Evolutionary conservation across 2,113 vertebrate species (phyloP).

Genomic region (Hydropotes inermis): DNA sequence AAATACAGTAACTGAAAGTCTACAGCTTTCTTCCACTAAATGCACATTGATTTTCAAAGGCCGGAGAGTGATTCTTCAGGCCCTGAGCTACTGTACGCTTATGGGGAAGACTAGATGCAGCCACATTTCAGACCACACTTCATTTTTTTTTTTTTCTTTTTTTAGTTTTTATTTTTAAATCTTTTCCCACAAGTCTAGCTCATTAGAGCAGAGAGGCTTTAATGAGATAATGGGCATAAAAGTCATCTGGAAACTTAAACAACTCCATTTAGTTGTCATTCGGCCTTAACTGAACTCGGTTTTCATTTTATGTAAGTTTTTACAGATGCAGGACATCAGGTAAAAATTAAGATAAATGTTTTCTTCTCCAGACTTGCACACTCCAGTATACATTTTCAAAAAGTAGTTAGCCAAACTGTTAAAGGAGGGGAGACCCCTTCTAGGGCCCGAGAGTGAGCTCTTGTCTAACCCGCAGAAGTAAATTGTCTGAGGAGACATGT

Average conservation of each 20-base stretch:
- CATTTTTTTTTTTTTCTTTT: too few species aligned
- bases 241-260: neutral
- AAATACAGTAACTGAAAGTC: slow-evolving; percentile 43
- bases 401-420: neutral
- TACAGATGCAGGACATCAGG: neutral
- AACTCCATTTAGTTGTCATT: neutral
- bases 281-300: neutral
- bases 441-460: neutral
- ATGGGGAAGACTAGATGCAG: neutral
- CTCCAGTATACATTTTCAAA: neutral
- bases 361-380: neutral
- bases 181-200: neutral
- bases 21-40: slow-evolving; percentile 46
- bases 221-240: neutral
- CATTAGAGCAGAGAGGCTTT: neutral
- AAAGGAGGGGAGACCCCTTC: neutral
- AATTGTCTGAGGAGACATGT: neutral
- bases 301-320: neutral
- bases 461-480: neutral
- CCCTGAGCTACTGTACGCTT: neutral
- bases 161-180: slow-evolving; percentile 5
- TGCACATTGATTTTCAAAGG: slow-evolving; percentile 69
- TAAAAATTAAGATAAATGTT: neutral
- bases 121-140: neutral
- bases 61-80: neutral